Base-by-base conservation (phyloP, 2,888 invertebrate species). In the Brachyptera putata region DNA sequence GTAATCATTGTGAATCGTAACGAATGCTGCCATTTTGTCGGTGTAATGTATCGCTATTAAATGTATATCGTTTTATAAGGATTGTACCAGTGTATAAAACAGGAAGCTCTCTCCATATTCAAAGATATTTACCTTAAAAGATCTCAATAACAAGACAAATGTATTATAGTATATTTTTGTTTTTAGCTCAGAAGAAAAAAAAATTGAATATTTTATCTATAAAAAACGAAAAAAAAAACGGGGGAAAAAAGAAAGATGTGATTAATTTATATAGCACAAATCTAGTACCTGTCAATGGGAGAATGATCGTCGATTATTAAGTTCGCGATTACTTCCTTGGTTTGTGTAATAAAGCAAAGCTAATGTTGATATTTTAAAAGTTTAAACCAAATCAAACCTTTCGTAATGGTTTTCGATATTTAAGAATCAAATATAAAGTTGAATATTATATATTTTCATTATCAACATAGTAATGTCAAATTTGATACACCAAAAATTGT, bases 91-190 rank as follows among this genome's bases (percentile, higher is more conserved):
- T n/a, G n/a, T n/a, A n/a, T n/a, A n/a, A n/a, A n/a, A n/a, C n/a
- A n/a, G n/a, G 30, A 43, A 3, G 34, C 58, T 46, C 53, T 53
- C 53, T 53, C 14, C 34, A 5, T 36, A 53, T 53, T 22, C 53
- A 53, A 36, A 34, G 53, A 53, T 53, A 53, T 53, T 34, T 34
- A 53, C 16, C 53, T 34, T 34, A 21, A 53, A 53, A 53, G 53
- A 53, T 53, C 53, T 53, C 53, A 53, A 25, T 43, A 5, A 49
- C 16, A 24, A 36, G 53, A 34, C 53, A 21, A 53, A n/a, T 30
- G n/a, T 34, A 36, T 34, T 50, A 49, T 53, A 53, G 53, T 30
- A 30, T 30, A 30, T 16, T 53, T 34, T 53, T 53, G 14, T 50
- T 53, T n/a, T 53, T 36, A 13, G 53, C 18, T 43, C 43, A 16